Evolutionary conservation across 2,113 vertebrate species (phyloP).

Genomic region (Oncorhynchus nerka): DNA sequence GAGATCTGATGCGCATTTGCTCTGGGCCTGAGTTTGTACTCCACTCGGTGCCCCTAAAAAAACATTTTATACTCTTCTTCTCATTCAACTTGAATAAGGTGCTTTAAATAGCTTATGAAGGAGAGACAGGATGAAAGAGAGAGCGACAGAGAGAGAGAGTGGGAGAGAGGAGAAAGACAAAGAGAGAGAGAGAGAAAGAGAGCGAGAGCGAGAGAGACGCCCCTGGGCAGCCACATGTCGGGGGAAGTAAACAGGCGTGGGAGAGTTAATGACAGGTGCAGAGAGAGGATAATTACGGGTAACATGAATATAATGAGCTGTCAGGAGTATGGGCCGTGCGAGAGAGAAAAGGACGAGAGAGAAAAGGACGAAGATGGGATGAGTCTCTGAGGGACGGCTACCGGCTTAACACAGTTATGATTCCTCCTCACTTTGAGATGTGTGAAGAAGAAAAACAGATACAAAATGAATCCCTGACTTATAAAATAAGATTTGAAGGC

Average conservation of each 20-base stretch:
- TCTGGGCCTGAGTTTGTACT: too few species aligned
- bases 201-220: constrained; percentile 41
- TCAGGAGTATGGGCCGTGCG: constrained; percentile 34
- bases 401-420: constrained; percentile 48
- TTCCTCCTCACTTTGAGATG: constrained; percentile 25
- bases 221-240: constrained; percentile 67
- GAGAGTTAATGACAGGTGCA: constrained; percentile 72
- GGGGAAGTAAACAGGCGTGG: constrained; percentile 71
- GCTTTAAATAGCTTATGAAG: constrained; percentile 5
- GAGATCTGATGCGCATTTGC: too few species aligned
- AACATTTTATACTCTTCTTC: neutral
- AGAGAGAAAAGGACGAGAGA: constrained; percentile 46
- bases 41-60: neutral
- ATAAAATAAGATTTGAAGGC: too few species aligned
- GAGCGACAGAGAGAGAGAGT: neutral
- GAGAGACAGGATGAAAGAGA: neutral
- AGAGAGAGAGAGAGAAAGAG: neutral
- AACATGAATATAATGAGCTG: constrained; percentile 71
- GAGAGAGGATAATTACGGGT: constrained; percentile 69
- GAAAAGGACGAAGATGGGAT: constrained; percentile 61
- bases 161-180: constrained; percentile 15
- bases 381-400: constrained; percentile 58
- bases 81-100: constrained; percentile 3
- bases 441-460: constrained; percentile 7
- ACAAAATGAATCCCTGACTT: neutral